phyloP scores from a whole-genome alignment of 1,140 invertebrate genomes.

The Scaptodrosophila lebanonensis region DNA sequence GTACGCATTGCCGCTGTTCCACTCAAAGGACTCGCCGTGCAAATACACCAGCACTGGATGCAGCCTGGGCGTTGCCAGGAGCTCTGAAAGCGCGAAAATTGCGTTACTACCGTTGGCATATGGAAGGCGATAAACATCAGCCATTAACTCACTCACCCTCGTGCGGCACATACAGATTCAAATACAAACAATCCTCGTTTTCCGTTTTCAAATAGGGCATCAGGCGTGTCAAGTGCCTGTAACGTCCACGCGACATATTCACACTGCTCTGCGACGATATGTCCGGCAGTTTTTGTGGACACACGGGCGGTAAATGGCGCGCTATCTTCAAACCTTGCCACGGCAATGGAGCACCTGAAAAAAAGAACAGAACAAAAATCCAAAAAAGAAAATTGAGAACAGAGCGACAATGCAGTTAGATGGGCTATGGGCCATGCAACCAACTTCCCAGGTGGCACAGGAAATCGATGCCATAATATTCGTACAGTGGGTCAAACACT shows the following conservation, averaged over 20 bases:
- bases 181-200: conserved; percentile 94
- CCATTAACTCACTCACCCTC: conserved; percentile 78
- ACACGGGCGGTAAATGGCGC: conserved; percentile 88
- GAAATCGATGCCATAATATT: no score
- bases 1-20: conserved; percentile 94
- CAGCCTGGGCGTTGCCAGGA: conserved; percentile 10
- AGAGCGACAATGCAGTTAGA: conserved; percentile 15
- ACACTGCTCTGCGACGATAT: conserved; percentile 61
- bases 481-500: no score
- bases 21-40: conserved; percentile 94
- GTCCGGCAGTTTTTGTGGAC: conserved; percentile 87
- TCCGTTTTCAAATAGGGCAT: conserved; percentile 86
- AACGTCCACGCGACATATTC: conserved; percentile 80
- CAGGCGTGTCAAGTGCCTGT: conserved; percentile 84
- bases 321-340: conserved; percentile 86
- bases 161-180: conserved; percentile 95
- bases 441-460: no score
- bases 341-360: conserved; percentile 81
- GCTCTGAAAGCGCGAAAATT: conserved; percentile 3
- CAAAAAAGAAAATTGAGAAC: not conserved
- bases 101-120: not conserved
- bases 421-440: conserved; percentile 24
- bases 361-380: not conserved
- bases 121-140: not conserved
- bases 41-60: conserved; percentile 92